Conservation (phyloP, 2,888 invertebrate species). For the Ryuthela nishihirai region DNA sequence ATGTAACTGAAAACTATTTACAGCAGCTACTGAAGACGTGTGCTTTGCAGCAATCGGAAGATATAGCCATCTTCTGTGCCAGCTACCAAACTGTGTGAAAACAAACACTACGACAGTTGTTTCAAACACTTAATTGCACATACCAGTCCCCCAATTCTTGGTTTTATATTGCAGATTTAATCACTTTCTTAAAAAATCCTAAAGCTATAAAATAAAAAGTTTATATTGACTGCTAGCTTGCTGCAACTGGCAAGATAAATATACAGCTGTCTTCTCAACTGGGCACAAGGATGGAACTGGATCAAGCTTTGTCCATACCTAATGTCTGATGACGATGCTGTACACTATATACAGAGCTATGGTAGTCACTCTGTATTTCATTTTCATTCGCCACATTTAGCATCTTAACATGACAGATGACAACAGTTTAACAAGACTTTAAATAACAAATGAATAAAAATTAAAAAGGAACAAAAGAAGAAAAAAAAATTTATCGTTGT, state of each 20-base stretch:
- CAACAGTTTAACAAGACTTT: conserved; percentile 30
- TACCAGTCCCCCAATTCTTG: conserved; percentile 32
- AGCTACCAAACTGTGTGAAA: conserved; percentile 31
- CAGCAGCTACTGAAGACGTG: conserved; percentile 37
- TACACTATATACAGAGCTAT: conserved; percentile 33
- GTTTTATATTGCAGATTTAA: conserved; percentile 17
- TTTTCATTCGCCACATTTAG: conserved; percentile 23
- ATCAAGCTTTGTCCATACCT: conserved; percentile 20
- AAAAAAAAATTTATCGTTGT: too few species aligned
- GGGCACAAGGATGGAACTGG: conserved; percentile 34
- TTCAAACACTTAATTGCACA: conserved; percentile 17
- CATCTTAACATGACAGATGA: conserved; percentile 16
- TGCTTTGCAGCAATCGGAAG: conserved; percentile 32
- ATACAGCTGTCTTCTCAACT: conserved; percentile 37
- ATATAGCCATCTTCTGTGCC: conserved; percentile 36
- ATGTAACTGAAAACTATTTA: conserved; percentile 36
- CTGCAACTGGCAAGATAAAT: conserved; percentile 28
- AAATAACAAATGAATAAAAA: conserved; percentile 17
- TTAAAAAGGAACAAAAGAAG: too few species aligned
- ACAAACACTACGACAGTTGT: conserved; percentile 28
- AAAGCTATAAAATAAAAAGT: conserved; percentile 35
- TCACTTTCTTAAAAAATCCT: conserved; percentile 21
- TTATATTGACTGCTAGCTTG: conserved; percentile 19
- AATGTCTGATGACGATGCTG: conserved; percentile 26
- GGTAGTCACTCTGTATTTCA: conserved; percentile 25